phyloP scores from a whole-genome alignment of 2,888 invertebrate genomes.

The Zootermopsis nevadensis region DNA sequence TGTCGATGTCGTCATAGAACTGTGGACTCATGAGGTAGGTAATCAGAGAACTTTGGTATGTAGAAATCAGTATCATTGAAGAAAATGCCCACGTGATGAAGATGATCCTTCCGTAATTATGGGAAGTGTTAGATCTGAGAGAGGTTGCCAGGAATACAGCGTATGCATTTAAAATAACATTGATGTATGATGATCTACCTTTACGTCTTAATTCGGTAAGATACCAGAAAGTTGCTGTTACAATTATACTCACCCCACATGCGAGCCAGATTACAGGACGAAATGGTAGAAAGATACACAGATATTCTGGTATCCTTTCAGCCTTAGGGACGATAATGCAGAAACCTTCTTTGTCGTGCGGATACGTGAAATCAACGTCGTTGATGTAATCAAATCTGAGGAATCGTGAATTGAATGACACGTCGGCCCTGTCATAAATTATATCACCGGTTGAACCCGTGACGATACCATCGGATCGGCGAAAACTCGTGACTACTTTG shows the following conservation, averaged over 20 bases:
- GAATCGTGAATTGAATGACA: slow-evolving; percentile 13
- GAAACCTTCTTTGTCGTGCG: slow-evolving; percentile 30
- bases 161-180: neutral
- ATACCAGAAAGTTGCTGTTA: neutral
- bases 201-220: neutral
- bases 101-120: neutral
- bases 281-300: neutral
- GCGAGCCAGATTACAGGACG: neutral
- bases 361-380: neutral
- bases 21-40: neutral
- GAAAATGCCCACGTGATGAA: neutral
- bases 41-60: neutral
- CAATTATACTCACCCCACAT: neutral
- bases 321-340: slow-evolving; percentile 16
- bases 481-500: neutral
- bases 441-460: neutral
- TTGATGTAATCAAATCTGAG: neutral
- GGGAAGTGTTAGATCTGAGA: neutral
- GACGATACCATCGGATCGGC: neutral
- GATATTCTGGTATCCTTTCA: neutral
- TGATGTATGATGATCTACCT: neutral
- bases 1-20: slow-evolving; percentile 12
- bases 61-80: neutral
- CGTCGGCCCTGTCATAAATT: neutral
- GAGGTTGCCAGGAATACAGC: neutral